Percentiles rank a stretch among this genome's conserved stretches.
Evolutionary conservation across 2,888 invertebrate species (phyloP).

Genomic region (Urechis unicinctus): DNA sequence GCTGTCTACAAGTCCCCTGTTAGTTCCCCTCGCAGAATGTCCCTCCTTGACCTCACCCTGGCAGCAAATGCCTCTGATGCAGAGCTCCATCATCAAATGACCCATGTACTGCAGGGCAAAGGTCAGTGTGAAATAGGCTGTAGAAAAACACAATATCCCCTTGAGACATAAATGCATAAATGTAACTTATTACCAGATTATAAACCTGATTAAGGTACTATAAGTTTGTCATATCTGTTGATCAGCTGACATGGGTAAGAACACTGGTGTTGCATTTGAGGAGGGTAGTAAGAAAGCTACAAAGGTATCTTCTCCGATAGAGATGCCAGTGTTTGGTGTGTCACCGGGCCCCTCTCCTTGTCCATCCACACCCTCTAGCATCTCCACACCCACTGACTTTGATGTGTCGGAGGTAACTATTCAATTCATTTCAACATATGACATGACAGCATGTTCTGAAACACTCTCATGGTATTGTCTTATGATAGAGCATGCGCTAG

Average conservation of each 20-base stretch:
- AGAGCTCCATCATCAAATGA: conserved; percentile 29
- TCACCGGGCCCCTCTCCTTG: conserved; percentile 27
- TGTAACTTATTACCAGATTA: too few species aligned
- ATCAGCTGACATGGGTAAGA: too few species aligned
- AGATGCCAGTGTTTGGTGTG: conserved; percentile 33
- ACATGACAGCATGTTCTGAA: too few species aligned
- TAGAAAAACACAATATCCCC: too few species aligned
- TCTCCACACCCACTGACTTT: background rate
- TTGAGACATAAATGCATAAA: background rate
- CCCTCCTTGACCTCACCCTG: conserved; percentile 34
- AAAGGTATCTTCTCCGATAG: conserved; percentile 22
- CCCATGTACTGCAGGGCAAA: background rate
- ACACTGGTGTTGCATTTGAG: background rate
- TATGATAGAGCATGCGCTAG: too few species aligned
- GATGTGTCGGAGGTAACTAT: background rate
- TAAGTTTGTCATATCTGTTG: too few species aligned
- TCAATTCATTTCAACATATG: too few species aligned
- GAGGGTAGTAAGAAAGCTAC: conserved; percentile 14
- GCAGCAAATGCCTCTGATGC: conserved; percentile 30
- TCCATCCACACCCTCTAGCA: background rate
- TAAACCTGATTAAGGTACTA: too few species aligned
- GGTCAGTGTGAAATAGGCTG: too few species aligned
- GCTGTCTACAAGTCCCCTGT: conserved; percentile 36
- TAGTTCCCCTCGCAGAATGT: conserved; percentile 31
- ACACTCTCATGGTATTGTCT: too few species aligned